Conservation (phyloP, 2,113 vertebrate species). For the Paradoxurus hermaphroditus region DNA sequence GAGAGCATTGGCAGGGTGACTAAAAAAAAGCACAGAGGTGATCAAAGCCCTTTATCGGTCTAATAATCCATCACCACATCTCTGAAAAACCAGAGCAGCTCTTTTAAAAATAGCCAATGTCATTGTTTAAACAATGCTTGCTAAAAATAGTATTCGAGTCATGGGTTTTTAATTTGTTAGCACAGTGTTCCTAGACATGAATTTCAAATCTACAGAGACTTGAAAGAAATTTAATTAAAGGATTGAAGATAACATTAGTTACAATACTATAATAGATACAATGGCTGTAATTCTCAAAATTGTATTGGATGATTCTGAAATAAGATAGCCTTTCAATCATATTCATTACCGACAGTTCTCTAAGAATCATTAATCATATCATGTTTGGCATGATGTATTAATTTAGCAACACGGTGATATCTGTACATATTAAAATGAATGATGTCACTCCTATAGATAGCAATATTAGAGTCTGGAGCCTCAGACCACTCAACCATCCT, state of each 20-base stretch:
- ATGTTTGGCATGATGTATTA: constrained; percentile 49
- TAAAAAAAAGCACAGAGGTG: background rate
- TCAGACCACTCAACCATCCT: too few relatives aligned
- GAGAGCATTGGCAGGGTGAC: background rate
- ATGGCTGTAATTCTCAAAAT: constrained; percentile 43
- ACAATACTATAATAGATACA: constrained; percentile 23
- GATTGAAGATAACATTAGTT: constrained; percentile 51
- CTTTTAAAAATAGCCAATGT: background rate
- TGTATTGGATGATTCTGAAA: constrained; percentile 9
- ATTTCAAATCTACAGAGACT: constrained; percentile 58
- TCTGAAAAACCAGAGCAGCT: background rate
- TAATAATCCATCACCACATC: constrained; percentile 37
- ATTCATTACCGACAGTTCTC: background rate
- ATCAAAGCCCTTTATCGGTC: constrained; percentile 13
- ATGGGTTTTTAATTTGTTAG: constrained; percentile 63
- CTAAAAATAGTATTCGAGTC: constrained; percentile 53
- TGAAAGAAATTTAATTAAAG: constrained; percentile 69
- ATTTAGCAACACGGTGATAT: background rate
- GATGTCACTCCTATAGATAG: background rate
- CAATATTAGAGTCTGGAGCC: background rate
- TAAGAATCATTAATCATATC: background rate
- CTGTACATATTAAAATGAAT: background rate
- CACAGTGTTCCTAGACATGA: constrained; percentile 47
- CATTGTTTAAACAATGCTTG: constrained; percentile 27
- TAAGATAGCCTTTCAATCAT: constrained; percentile 45